Evolutionary conservation across 2,113 vertebrate species (phyloP).

Genomic region (Caloenas nicobarica): DNA sequence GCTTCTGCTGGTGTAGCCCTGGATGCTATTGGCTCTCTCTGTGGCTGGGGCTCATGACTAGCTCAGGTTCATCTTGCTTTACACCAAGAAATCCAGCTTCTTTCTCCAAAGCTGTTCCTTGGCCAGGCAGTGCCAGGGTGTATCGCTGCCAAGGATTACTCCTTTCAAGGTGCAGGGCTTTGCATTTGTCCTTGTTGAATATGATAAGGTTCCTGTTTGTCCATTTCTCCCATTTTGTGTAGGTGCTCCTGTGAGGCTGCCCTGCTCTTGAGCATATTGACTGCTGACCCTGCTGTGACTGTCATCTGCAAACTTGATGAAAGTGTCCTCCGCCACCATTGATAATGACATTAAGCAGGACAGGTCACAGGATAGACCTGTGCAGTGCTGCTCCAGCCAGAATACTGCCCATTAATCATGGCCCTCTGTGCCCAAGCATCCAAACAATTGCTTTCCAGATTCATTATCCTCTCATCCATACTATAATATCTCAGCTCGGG

Average conservation of each 20-base stretch:
- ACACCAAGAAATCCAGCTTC: neutral
- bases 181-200: neutral
- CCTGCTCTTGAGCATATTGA: neutral
- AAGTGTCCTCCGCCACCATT: fast-evolving
- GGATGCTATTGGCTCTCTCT: neutral
- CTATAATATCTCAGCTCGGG: neutral
- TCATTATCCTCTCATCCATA: neutral
- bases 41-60: neutral
- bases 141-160: neutral
- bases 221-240: neutral
- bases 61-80: neutral
- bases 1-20: neutral
- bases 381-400: neutral
- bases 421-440: neutral
- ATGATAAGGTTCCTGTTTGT: neutral
- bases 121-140: fast-evolving
- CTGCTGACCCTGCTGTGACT: neutral
- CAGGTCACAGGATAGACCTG: neutral
- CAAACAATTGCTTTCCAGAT: neutral
- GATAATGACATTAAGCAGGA: neutral
- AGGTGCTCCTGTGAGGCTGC: neutral
- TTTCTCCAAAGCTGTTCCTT: neutral
- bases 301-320: neutral
- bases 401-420: neutral
- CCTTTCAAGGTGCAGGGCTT: neutral